Evolutionary conservation across 2,113 vertebrate species (phyloP), one percentile per base, ranked within the genome.

Genomic region (Caranx melampygus): DNA sequence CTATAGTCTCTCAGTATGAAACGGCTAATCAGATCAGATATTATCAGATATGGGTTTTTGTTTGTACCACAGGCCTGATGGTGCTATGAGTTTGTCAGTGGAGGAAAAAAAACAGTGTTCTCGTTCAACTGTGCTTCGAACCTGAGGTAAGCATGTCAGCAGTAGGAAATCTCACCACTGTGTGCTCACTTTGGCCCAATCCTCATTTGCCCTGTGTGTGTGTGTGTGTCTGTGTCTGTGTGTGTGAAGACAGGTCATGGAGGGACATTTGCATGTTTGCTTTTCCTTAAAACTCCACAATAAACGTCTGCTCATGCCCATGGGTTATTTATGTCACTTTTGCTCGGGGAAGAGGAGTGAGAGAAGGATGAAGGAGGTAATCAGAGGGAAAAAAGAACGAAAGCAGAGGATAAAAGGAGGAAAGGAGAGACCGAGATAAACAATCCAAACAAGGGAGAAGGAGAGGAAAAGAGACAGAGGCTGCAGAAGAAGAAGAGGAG

Each of bases 141-240:
- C 90, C 88, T 45, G 81, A 81, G 87, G 90, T 83, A 3, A 80
- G 68, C 69, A 74, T 86, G 90, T 91, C 88, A 86, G 82, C 72
- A 73, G 68, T 20, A 59, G 74, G 81, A 82, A 86, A 80, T 70
- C 75, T 89, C 81, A 83, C 74, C 51, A n/a, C 75, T 64, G 55
- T 67, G 84, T 75, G 66, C 80, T 66, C 77, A 65, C 82, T 74
- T 73, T 72, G 59, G 40, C 45, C 60, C 9, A 3, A 69, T 88
- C 86, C 84, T 90, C 83, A 75, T 33, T 78, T 65, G 79, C 77
- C 78, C 78, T 64, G 6, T 64, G 67, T 61, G 18, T 83, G 69
- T 61, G n/a, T 75, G 72, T 65, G 71, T 72, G 57, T 70, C 31
- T 70, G 51, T 67, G 35, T 37, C 26, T 64, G 42, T 81, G 42